phyloP scores from a whole-genome alignment of 2,113 vertebrate species.

The Puntigrus tetrazona region DNA sequence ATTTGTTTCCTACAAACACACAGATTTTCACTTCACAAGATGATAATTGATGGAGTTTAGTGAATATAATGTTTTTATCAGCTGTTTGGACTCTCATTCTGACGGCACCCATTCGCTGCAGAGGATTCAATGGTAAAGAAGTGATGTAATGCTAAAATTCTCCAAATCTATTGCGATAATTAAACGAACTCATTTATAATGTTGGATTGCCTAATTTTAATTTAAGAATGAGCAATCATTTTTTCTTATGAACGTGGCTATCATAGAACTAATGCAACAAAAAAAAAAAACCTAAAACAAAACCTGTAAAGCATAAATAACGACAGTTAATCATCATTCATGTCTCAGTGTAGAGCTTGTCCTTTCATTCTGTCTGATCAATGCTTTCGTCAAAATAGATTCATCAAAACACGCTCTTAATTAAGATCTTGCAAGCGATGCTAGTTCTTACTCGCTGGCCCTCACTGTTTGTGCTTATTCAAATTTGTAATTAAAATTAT shows the following conservation, averaged over 20 bases:
- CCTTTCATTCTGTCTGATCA: slow-evolving; percentile 20
- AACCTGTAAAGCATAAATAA: not conserved
- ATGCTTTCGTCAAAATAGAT: slow-evolving; percentile 20
- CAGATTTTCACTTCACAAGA: too few species aligned
- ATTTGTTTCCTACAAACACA: too few species aligned
- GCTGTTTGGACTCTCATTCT: too few species aligned
- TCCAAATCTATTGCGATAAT: too few species aligned
- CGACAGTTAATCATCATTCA: not conserved
- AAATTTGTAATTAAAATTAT: slow-evolving; percentile 43
- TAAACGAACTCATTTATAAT: not conserved
- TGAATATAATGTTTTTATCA: too few species aligned
- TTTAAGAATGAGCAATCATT: not conserved
- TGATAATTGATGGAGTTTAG: too few species aligned
- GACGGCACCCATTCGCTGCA: too few species aligned
- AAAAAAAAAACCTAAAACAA: not conserved
- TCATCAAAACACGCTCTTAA: slow-evolving; percentile 27
- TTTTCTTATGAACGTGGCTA: too few species aligned
- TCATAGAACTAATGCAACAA: too few species aligned
- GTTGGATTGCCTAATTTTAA: not conserved
- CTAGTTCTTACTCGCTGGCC: slow-evolving; percentile 28
- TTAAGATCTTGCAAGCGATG: slow-evolving; percentile 39
- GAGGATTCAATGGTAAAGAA: too few species aligned
- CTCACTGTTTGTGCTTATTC: slow-evolving; percentile 32
- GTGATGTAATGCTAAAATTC: too few species aligned
- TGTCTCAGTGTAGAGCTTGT: not conserved